These are phyloP conservation scores for Argyresthia albistria DNA, from an alignment of 2,888 invertebrate genomes.

Conservation along the genomic window DNA sequence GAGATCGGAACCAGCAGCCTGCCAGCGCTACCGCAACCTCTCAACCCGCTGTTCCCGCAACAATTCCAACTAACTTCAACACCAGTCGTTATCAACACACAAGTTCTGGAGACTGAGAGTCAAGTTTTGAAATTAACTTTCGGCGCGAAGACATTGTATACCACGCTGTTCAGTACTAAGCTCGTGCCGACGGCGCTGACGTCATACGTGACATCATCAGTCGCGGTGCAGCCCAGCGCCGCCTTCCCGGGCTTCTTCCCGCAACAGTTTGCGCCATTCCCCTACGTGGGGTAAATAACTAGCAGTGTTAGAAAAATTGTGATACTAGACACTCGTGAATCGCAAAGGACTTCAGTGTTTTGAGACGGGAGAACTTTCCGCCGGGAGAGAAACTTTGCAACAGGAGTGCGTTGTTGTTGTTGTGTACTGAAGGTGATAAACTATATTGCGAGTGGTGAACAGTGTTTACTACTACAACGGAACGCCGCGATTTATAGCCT, in stretches of 20 bases:
- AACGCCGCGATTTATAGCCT: conserved; percentile 49
- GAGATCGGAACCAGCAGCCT: conserved; percentile 83
- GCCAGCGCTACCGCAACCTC: conserved; percentile 68
- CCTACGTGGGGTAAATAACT: conserved; percentile 77
- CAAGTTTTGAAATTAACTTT: conserved; percentile 89
- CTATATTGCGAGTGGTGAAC: conserved; percentile 51
- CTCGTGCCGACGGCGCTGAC: conserved; percentile 88
- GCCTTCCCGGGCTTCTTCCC: conserved; percentile 86
- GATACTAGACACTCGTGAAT: conserved; percentile 4
- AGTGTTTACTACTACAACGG: conserved; percentile 44
- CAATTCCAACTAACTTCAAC: conserved; percentile 85
- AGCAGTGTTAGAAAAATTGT: not conserved
- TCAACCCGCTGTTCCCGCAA: conserved; percentile 72
- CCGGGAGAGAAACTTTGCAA: conserved; percentile 32
- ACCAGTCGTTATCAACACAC: conserved; percentile 84
- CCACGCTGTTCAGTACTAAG: conserved; percentile 87
- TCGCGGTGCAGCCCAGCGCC: conserved; percentile 79
- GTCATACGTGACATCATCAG: conserved; percentile 86
- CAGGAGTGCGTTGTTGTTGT: conserved; percentile 31
- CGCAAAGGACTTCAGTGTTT: conserved; percentile 22
- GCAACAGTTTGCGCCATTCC: conserved; percentile 81
- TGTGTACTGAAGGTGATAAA: conserved; percentile 42
- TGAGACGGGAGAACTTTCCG: conserved; percentile 29
- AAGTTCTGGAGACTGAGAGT: conserved; percentile 85
- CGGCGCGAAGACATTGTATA: conserved; percentile 91